Base-by-base conservation (phyloP, 2,113 vertebrate genomes). In the Propithecus coquereli region DNA sequence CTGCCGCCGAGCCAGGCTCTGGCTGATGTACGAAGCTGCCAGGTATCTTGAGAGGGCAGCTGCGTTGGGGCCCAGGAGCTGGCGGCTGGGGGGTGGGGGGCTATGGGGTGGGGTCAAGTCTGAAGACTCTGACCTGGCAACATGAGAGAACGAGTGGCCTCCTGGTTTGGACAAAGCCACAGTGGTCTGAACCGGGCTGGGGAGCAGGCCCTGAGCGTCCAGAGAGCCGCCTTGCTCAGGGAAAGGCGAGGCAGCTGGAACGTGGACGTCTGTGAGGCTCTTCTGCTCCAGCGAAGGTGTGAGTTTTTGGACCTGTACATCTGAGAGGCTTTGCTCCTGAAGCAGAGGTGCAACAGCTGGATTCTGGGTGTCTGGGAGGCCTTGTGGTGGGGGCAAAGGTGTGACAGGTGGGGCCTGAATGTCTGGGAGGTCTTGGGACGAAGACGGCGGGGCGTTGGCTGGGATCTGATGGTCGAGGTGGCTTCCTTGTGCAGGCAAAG, bases 21-120 rank as follows among this genome's bases (percentile, higher is more conserved):
- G 99, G 80, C 98, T 99, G 93, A 99, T 99, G 66, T 98, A 99
- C 18, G 99, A 99, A 13, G 99, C 99, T 2, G 99, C 99, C 50
- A 99, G 96, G 50, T 99, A 99, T 87, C 98, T 98, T 3, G 98
- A 98, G 17, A 99, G 98, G 5, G 98, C 94, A 1, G 99, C 94
- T 30, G 98, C 93, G 8, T 61, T 92, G 45, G 98, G 96, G 25
- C 98, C 98, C 20, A 98, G 93, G 90, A 97, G 97, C 54, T 96
- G 94, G 73, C 88, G 95, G 0, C 96, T 97, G 0, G 94, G 97
- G 22, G 66, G 97, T 0, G 96, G 90, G 40, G 96, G 97, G 22
- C 96, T 97, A 0, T 94, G 89, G 16, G 95, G 91, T 7, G 91
- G 97, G 2, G 94, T 95, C 30, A 76, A 63, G 47, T 97, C 96